These are phyloP conservation scores for Watsonalla cultraria DNA, from an alignment of 2,888 invertebrate genomes.

Conservation along the genomic window DNA sequence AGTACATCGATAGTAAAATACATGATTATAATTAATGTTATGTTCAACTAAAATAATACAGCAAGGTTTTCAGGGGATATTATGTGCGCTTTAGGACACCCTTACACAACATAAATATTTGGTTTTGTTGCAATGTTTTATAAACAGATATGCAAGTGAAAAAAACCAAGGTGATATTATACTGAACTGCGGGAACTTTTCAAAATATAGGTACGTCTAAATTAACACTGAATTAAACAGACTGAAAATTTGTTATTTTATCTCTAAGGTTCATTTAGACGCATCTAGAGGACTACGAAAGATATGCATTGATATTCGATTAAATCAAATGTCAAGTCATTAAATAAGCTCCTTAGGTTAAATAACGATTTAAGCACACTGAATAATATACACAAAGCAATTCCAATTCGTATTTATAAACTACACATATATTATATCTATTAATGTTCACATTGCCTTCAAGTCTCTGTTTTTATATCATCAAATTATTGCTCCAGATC, in stretches of 20 bases:
- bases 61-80: no score
- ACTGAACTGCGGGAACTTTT: no score
- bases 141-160: no score
- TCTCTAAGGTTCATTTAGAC: conserved; percentile 7
- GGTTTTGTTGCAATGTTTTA: no score
- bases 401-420: conserved; percentile 29
- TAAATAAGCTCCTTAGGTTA: conserved; percentile 21
- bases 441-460: conserved; percentile 24
- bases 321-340: conserved; percentile 26
- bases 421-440: conserved; percentile 15
- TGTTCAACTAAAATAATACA: no score
- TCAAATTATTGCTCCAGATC: no score
- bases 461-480: conserved; percentile 22
- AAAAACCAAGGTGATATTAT: no score
- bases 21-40: not conserved
- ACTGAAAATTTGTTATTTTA: conserved; percentile 3
- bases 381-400: conserved; percentile 20
- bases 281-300: not conserved
- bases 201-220: no score
- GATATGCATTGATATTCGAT: conserved; percentile 31
- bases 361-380: not conserved
- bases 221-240: no score
- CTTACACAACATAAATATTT: no score
- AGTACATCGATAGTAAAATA: not conserved
- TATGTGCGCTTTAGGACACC: no score